phyloP scores from a whole-genome alignment of 1,140 invertebrate genomes.

The Brachionus paranguensis region DNA sequence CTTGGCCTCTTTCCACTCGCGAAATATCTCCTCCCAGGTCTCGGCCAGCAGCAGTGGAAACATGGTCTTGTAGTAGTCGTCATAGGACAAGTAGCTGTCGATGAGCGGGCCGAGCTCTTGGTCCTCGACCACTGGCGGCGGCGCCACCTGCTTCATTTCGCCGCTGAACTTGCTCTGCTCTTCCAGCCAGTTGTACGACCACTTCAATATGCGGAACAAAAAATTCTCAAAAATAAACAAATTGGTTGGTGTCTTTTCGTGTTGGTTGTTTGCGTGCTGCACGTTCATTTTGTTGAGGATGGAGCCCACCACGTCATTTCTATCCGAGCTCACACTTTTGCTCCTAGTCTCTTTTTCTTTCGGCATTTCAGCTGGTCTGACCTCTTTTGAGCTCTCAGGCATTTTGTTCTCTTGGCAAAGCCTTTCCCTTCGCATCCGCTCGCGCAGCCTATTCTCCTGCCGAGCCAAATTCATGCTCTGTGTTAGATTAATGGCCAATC shows the following conservation, averaged over 20 bases:
- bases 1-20: not conserved
- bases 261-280: not conserved
- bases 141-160: not conserved
- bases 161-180: not conserved
- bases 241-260: not conserved
- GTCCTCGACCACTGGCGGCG: constrained; percentile 8
- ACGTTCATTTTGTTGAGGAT: constrained; percentile 28
- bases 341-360: not conserved
- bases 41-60: constrained; percentile 1
- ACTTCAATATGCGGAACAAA: not conserved
- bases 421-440: not conserved
- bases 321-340: not conserved
- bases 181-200: not conserved
- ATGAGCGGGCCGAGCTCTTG: not conserved
- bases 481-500: not conserved
- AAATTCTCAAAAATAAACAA: constrained; percentile 16
- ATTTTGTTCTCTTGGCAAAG: not conserved
- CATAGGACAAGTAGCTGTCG: constrained; percentile 14
- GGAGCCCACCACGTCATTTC: not conserved
- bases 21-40: constrained; percentile 5
- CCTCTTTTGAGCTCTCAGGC: not conserved
- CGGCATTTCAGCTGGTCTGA: not conserved
- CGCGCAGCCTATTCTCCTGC: not conserved
- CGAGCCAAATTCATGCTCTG: not conserved
- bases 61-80: constrained; percentile 18